Percentiles rank a stretch among this genome's conserved stretches.
phyloP scores from a whole-genome alignment of 1,140 invertebrate genomes.

The Heliconius hermathena region DNA sequence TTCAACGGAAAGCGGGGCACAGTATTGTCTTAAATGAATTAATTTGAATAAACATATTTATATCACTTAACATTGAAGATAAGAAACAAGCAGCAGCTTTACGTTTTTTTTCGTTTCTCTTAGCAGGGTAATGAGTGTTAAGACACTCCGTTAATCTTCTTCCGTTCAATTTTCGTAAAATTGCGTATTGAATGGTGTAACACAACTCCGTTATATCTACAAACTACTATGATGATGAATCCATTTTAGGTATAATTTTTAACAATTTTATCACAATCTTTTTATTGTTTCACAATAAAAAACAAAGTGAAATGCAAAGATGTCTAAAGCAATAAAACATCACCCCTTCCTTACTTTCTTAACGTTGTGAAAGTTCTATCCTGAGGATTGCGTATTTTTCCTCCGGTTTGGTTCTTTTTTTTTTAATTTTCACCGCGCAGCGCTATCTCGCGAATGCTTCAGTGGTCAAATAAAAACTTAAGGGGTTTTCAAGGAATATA shows the following conservation, averaged over 20 bases:
- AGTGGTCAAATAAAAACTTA: constrained; percentile 82
- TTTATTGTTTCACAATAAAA: not conserved
- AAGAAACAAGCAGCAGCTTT: too few relatives aligned
- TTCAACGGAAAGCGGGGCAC: too few relatives aligned
- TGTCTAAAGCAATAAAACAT: constrained; percentile 56
- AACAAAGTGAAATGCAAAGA: constrained; percentile 29
- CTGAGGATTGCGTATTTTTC: constrained; percentile 58
- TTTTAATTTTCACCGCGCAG: constrained; percentile 77
- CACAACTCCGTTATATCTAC: too few relatives aligned
- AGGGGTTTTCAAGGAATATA: constrained; percentile 64
- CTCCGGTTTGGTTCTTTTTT: constrained; percentile 50
- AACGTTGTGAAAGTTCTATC: constrained; percentile 50
- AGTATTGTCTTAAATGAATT: too few relatives aligned
- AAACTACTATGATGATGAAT: too few relatives aligned
- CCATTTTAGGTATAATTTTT: not conserved
- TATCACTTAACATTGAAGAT: too few relatives aligned
- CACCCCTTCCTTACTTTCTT: constrained; percentile 17
- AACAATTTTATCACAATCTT: not conserved
- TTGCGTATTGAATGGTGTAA: too few relatives aligned
- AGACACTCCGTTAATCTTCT: too few relatives aligned
- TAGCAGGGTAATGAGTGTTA: too few relatives aligned
- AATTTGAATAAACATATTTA: too few relatives aligned
- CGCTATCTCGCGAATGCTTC: constrained; percentile 80
- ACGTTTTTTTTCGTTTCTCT: too few relatives aligned
- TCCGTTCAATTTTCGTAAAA: too few relatives aligned